phyloP scores from a whole-genome alignment of 2,113 vertebrate species.

The Trematomus loennbergii region DNA sequence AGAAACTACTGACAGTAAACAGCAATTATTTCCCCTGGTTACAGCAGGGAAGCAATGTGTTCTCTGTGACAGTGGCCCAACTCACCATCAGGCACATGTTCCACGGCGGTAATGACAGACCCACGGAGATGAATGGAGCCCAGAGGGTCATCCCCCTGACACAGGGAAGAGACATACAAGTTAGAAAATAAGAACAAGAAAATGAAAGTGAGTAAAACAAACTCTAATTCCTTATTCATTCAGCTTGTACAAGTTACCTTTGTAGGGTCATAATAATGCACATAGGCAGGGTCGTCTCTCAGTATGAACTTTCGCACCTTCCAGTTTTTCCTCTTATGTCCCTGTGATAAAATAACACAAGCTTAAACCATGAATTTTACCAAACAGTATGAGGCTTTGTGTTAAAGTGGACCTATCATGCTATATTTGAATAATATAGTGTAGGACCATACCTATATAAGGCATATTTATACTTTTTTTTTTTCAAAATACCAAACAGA shows the following conservation, averaged over 20 bases:
- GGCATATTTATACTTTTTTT: too few species aligned
- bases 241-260: slow-evolving; percentile 78
- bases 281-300: slow-evolving; percentile 94
- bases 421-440: too few species aligned
- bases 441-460: too few species aligned
- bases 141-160: slow-evolving; percentile 88
- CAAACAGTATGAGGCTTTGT: fast-evolving
- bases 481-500: too few species aligned
- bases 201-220: neutral
- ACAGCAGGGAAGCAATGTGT: neutral
- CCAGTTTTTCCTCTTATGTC: slow-evolving; percentile 97
- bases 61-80: neutral
- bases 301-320: slow-evolving; percentile 97
- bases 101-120: slow-evolving; percentile 93
- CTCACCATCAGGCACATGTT: slow-evolving; percentile 91
- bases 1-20: slow-evolving; percentile 22
- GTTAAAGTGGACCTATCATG: too few species aligned
- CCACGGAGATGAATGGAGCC: slow-evolving; percentile 93
- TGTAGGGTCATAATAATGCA: slow-evolving; percentile 97
- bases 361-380: neutral
- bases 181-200: too few species aligned
- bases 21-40: neutral
- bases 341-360: slow-evolving; percentile 79
- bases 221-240: neutral
- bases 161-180: neutral